These are phyloP conservation scores for Entomobrya proxima DNA, from an alignment of 2,888 invertebrate species.

Conservation along the genomic window DNA sequence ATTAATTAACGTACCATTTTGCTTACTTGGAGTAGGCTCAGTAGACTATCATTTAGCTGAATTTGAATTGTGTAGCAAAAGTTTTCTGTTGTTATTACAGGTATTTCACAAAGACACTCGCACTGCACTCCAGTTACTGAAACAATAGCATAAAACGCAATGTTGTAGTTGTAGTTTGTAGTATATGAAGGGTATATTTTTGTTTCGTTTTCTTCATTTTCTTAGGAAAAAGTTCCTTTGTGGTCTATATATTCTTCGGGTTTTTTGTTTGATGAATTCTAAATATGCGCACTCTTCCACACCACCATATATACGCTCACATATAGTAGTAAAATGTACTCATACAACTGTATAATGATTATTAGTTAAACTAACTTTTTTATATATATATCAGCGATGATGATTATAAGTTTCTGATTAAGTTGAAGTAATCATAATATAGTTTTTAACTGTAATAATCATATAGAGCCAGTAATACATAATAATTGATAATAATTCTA, in stretches of 20 bases:
- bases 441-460: conserved; percentile 32
- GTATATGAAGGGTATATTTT: conserved; percentile 4
- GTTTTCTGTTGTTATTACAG: conserved; percentile 6
- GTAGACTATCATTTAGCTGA: background rate
- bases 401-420: conserved; percentile 39
- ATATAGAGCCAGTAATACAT: conserved; percentile 36
- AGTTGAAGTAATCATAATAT: conserved; percentile 29
- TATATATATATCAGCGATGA: conserved; percentile 8
- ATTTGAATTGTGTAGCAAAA: conserved; percentile 5
- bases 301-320: background rate
- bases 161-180: background rate
- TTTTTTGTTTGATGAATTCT: background rate
- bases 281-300: conserved; percentile 13
- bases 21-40: background rate
- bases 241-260: background rate
- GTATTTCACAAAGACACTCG: conserved; percentile 31
- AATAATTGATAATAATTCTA: conserved; percentile 31
- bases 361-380: conserved; percentile 34
- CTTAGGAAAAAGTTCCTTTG: background rate
- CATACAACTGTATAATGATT: conserved; percentile 45
- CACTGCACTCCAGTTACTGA: conserved; percentile 4
- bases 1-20: background rate
- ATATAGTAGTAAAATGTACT: background rate
- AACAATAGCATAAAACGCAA: background rate
- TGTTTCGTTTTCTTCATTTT: background rate